Conservation (phyloP, 2,797 vertebrate genomes). For the Poecile montanus region DNA sequence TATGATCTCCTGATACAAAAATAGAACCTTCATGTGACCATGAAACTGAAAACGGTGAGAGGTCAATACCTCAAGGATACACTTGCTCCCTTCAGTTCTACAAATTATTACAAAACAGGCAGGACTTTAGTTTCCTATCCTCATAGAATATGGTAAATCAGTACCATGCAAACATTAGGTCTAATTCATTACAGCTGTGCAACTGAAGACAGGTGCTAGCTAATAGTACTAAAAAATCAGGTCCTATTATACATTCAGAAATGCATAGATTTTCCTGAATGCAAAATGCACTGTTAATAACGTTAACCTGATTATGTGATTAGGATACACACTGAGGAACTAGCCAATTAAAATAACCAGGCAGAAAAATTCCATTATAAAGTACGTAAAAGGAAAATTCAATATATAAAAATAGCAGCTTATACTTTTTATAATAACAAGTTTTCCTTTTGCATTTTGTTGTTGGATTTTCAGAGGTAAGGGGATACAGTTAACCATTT, state of each 20-base stretch:
- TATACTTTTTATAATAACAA: not conserved
- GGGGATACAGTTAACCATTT: not conserved
- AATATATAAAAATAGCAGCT: not conserved
- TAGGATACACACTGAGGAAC: not conserved
- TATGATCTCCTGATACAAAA: not conserved
- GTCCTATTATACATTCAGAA: not conserved
- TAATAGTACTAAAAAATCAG: not conserved
- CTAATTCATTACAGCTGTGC: not conserved
- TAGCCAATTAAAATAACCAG: not conserved
- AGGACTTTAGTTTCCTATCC: not conserved
- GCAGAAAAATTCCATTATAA: not conserved
- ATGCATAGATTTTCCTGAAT: not conserved
- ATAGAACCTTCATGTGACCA: not conserved
- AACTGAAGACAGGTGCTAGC: not conserved
- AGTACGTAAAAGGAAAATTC: not conserved
- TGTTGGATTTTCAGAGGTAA: not conserved
- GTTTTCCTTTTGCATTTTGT: not conserved
- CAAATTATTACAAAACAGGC: not conserved
- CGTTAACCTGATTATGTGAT: not conserved
- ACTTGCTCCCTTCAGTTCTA: not conserved
- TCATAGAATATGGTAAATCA: not conserved
- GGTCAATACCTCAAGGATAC: not conserved
- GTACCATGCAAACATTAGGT: not conserved
- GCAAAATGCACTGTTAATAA: not conserved
- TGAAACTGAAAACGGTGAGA: not conserved